Evolutionary conservation across 2,797 vertebrate species (phyloP), one percentile per base, ranked within the genome.

Genomic region (Xenopus petersii): DNA sequence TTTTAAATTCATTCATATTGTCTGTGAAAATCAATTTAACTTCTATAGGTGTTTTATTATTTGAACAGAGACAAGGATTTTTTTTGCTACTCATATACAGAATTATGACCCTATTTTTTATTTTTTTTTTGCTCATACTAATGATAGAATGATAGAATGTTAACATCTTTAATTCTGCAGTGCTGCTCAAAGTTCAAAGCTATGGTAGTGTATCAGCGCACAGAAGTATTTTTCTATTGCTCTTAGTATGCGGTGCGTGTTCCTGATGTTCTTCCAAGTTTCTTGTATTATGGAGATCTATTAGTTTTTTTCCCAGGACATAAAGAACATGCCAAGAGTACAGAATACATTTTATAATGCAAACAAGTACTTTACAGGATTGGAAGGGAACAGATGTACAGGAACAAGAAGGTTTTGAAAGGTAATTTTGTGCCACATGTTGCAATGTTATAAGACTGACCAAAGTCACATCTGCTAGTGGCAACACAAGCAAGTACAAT

Each of bases 401-500:
- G 72, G 75, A 73, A 65, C 67, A 81, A 84, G 81, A 75, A 5
- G 36, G 2, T 42, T 42, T 42, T 42, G 2, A 42, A 42, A 15
- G 47, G 2, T 83, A 82, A 74, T 79, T 83, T 12, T 5, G 75
- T 75, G 36, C 36, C 36, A 84, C 11, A 12, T 26, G 10, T 15
- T 54, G 10, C 16, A 17, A 11, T 47, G 12, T 36, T 55, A 72
- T 10, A 48, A 12, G 48, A 54, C 24, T 60, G 17, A 47, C 12
- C 47, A 24, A 54, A 12, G 59, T 26, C 30, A 12, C 13, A 63
- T 63, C 61, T 55, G 48, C 1, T 6, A 15, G 16, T 5, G 10
- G 36, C 47, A 68, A 68, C 12, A 55, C 24, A 67, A 24, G 36
- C 60, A 54, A 17, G 46, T 56, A 64, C 36, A 42, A 42, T 5